Conservation (phyloP, 1,140 invertebrate genomes). For the Grapholita molesta region DNA sequence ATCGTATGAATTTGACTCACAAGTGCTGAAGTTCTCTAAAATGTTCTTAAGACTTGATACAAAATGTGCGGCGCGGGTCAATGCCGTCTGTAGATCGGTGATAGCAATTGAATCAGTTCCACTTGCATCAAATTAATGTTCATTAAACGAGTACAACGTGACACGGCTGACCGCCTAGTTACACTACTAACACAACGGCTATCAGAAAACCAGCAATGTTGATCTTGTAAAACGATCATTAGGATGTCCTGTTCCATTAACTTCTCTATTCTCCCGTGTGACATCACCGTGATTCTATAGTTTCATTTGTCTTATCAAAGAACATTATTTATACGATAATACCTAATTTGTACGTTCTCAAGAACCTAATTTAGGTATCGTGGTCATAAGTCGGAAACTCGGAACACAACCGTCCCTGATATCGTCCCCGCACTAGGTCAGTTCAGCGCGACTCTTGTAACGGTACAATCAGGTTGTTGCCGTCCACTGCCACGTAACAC, state of each 20-base stretch:
- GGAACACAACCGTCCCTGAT: conserved; percentile 65
- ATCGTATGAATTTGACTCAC: too few relatives aligned
- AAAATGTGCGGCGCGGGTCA: conserved; percentile 60
- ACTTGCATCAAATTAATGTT: conserved; percentile 73
- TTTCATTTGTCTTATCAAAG: too few relatives aligned
- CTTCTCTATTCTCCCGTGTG: conserved; percentile 35
- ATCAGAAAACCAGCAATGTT: conserved; percentile 26
- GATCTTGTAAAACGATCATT: conserved; percentile 41
- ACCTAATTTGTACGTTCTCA: background rate
- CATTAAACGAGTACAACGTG: conserved; percentile 53
- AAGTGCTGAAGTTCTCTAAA: too few relatives aligned
- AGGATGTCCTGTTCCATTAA: conserved; percentile 41
- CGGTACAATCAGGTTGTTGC: conserved; percentile 74
- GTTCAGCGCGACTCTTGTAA: conserved; percentile 70
- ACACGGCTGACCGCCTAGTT: conserved; percentile 33
- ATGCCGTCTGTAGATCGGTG: conserved; percentile 60
- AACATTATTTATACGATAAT: too few relatives aligned
- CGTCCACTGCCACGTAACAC: conserved; percentile 66
- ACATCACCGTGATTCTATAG: conserved; percentile 53
- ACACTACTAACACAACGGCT: conserved; percentile 25
- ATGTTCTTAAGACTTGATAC: conserved; percentile 30
- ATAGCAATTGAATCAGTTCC: conserved; percentile 76
- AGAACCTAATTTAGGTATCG: conserved; percentile 17
- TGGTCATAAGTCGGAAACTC: conserved; percentile 48
- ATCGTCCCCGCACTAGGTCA: conserved; percentile 75